phyloP scores from a whole-genome alignment of 1,140 invertebrate genomes.

The Elysia chlorotica region DNA sequence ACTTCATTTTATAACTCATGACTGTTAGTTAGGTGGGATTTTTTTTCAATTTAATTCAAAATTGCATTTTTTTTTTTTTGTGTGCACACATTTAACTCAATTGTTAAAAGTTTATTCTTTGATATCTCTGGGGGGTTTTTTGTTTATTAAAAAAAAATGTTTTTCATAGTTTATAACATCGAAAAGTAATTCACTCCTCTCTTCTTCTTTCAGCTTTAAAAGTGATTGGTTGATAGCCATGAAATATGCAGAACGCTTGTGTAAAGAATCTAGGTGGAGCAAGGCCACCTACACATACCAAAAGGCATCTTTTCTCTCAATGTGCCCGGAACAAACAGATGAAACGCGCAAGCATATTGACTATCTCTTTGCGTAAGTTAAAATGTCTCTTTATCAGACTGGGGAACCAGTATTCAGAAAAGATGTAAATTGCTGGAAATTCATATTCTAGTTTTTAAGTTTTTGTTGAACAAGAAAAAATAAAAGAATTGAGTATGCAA shows the following conservation, averaged over 20 bases:
- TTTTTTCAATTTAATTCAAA: too few relatives aligned
- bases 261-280: conserved; percentile 87
- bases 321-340: conserved; percentile 68
- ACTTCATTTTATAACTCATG: too few relatives aligned
- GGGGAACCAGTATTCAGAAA: background rate
- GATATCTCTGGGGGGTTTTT: too few relatives aligned
- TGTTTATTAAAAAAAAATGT: background rate
- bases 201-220: conserved; percentile 62
- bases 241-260: conserved; percentile 74
- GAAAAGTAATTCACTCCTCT: background rate
- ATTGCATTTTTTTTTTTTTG: too few relatives aligned
- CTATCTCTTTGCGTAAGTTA: conserved; percentile 46
- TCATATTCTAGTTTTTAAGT: background rate
- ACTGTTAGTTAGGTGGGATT: too few relatives aligned
- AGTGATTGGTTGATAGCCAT: conserved; percentile 74
- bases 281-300: conserved; percentile 89
- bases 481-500: background rate
- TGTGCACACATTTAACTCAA: too few relatives aligned
- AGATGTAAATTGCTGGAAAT: background rate
- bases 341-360: conserved; percentile 49
- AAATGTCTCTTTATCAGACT: too few relatives aligned
- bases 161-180: background rate
- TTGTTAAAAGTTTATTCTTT: too few relatives aligned
- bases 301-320: conserved; percentile 80
- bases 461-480: background rate